Evolutionary conservation across 2,797 vertebrate species (phyloP), one percentile per base, ranked within the genome.

Genomic region (Microctenopoma lineatum): DNA sequence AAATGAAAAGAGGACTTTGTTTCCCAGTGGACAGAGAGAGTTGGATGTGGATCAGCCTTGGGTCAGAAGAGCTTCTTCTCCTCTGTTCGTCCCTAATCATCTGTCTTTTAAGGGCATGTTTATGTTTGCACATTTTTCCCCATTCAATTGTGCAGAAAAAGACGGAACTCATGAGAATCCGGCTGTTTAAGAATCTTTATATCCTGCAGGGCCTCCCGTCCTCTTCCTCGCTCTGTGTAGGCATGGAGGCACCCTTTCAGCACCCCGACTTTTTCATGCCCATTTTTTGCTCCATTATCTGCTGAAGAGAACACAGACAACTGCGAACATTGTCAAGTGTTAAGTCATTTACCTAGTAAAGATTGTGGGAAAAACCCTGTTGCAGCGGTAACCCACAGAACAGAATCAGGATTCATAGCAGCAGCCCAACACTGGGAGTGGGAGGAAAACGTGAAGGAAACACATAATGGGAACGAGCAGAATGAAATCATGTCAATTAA

Each of bases 31-130:
- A 87, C 75, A 52, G 63, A 72, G 59, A 77, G 77, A 84, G 79
- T 84, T 85, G 86, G 87, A 86, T 76, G 39, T 75, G 81, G 64
- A 83, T 90, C 86, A 87, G 81, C 52, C 46, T 70, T 10, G 79
- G 87, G 88, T 90, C 81, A 83, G 79, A 56, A 85, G 73, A 86
- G 68, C 72, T 63, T 79, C 48, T 84, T 63, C 74, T 81, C 72
- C 32, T 77, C 83, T 77, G 83, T 84, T 75, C 83, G 83, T 84
- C 81, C 76, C 77, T 79, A 77, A 84, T 89, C 83, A 88, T 86
- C 79, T 79, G 75, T 87, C 69, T 81, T 86, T 87, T 86, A 80
- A 74, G 84, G 84, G 73, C 73, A 84, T 92, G 89, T 91, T 92
- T 92, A 91, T 82, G 84, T 89, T 88, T 80, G 83, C 79, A 86